Base-by-base conservation (phyloP, 2,888 invertebrate species). In the Hemicrepidius hirtus region DNA sequence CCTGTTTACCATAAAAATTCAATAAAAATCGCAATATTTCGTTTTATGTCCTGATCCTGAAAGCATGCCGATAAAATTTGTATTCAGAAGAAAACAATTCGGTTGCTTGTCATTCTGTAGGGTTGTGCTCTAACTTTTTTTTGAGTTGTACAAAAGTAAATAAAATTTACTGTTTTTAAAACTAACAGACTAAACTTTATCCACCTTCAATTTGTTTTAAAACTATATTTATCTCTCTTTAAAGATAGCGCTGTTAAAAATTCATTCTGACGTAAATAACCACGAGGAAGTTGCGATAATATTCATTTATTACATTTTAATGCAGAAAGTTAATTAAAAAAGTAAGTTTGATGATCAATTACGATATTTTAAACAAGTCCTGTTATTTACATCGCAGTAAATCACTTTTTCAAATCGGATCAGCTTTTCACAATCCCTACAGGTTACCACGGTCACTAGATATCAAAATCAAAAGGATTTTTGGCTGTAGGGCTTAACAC, bases 1-100 rank as follows among this genome's bases (percentile, higher is more conserved):
- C 60, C 37, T 44, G 62, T 62, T 62, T 62, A 44, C 18, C 62
- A 46, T 46, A 62, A 62, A 44, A 62, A 44, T 62, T 62, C 62
- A 46, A 62, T 62, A 62, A 62, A 62, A 44, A 49, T 49, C 49
- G 49, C 49, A 49, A 49, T 49, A 49, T 49, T 49, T 49, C 24
- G 49, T 49, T 49, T 49, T 49, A 49, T 21, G 49, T 24, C 44
- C 62, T 18, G 49, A 16, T 49, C 18, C 18, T 21, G 13, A 13
- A 53, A 7, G 37, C 7, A 10, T 12, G 32, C 32, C 63, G 18
- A 50, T 50, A 50, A 64, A 49, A 50, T 64, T 64, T 50, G 40
- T 37, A 64, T 64, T 64, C 64, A 18, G 49, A 50, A 50, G 50
- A 64, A 49, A 64, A 63, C 63, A 35, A 49, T 49, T 40, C 28